These are phyloP conservation scores for Porites lutea DNA, from an alignment of 64 coral and sea anemone genomes.

Conservation along the genomic window DNA sequence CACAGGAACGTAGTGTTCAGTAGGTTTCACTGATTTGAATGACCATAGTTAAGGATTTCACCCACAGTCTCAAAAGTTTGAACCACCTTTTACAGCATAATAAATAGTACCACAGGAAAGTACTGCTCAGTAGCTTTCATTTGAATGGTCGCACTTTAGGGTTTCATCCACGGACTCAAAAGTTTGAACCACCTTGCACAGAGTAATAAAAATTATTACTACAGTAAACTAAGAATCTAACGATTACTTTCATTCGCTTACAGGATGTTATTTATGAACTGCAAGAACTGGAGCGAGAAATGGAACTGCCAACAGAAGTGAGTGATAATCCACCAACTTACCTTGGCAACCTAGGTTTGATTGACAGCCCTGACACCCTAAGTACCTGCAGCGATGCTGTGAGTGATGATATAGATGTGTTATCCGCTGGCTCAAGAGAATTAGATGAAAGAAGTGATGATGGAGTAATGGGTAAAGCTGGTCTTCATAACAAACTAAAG, in stretches of 20 bases:
- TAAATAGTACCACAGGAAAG: too few relatives aligned
- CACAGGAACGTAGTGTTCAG: too few relatives aligned
- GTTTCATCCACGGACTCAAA: too few relatives aligned
- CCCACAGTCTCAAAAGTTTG: background rate
- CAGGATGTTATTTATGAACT: slow-evolving; percentile 59
- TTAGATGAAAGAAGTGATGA: slow-evolving; percentile 61
- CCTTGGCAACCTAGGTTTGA: slow-evolving; percentile 14
- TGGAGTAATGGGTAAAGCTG: background rate
- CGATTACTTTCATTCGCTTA: background rate
- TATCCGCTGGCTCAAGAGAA: background rate
- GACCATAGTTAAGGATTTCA: background rate
- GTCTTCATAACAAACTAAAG: background rate
- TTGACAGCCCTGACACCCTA: slow-evolving; percentile 68
- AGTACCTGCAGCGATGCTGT: slow-evolving; percentile 75
- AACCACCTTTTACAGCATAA: too few relatives aligned
- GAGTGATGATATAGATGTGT: slow-evolving; percentile 30
- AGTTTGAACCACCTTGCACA: too few relatives aligned
- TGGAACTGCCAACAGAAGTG: slow-evolving; percentile 47
- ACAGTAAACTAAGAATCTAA: too few relatives aligned
- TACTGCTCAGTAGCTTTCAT: too few relatives aligned
- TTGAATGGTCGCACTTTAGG: too few relatives aligned
- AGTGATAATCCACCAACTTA: slow-evolving; percentile 54
- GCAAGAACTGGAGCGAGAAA: slow-evolving; percentile 55
- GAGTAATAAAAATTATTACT: too few relatives aligned
- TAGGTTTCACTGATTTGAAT: background rate